Conservation (phyloP, 2,113 vertebrate genomes). For the Aramus guarauna region DNA sequence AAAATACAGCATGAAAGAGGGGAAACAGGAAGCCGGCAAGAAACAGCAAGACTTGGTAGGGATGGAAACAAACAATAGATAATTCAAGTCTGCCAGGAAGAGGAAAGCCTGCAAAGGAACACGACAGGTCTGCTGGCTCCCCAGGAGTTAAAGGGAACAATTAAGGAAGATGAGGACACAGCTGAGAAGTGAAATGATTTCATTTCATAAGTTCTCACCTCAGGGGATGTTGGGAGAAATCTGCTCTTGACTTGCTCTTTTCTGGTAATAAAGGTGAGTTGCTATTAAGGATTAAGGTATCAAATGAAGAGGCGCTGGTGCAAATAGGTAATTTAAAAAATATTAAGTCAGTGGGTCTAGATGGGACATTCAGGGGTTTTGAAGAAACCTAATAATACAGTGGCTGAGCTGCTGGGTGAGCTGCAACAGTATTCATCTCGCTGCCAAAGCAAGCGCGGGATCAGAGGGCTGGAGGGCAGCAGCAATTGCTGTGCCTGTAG, state of each 20-base stretch:
- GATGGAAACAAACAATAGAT: slow-evolving; percentile 44
- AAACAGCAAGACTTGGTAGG: background rate
- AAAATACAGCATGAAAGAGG: slow-evolving; percentile 12
- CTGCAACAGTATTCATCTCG: background rate
- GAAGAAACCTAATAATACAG: slow-evolving; percentile 6
- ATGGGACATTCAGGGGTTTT: slow-evolving; percentile 6
- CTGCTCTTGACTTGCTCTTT: slow-evolving; percentile 30
- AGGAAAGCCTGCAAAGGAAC: slow-evolving; percentile 43
- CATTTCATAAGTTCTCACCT: slow-evolving; percentile 59
- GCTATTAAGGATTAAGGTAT: slow-evolving; percentile 62
- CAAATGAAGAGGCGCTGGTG: slow-evolving; percentile 38
- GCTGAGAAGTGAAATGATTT: slow-evolving; percentile 57
- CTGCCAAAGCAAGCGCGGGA: background rate
- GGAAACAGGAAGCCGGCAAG: slow-evolving; percentile 41
- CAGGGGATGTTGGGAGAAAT: slow-evolving; percentile 40
- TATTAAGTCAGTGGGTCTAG: slow-evolving; percentile 29
- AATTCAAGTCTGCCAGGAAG: slow-evolving; percentile 48
- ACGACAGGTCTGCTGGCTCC: slow-evolving; percentile 24
- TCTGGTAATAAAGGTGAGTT: slow-evolving; percentile 63
- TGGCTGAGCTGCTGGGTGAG: slow-evolving; percentile 10
- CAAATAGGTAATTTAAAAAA: slow-evolving; percentile 58
- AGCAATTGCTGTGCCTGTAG: background rate
- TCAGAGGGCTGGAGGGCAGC: background rate
- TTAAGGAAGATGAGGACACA: slow-evolving; percentile 58
- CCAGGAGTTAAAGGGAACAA: slow-evolving; percentile 49